Base-by-base conservation (phyloP, 1,140 invertebrate genomes). In the Saccostrea glomerata region DNA sequence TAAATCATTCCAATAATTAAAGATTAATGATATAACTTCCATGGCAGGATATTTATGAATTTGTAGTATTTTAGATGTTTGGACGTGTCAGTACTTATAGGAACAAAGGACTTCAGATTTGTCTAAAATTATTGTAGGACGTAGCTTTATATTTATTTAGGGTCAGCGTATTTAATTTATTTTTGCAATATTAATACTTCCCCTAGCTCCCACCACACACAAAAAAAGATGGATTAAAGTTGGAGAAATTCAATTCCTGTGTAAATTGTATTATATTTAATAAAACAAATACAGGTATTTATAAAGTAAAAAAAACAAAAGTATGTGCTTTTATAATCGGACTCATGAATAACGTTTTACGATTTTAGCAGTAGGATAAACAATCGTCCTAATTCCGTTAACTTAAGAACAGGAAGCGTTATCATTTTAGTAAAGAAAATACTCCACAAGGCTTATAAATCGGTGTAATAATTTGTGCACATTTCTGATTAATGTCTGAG, bases 361-460 rank as follows among this genome's bases (percentile, higher is more conserved):
- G n/a, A 63, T 63, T 63, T 63, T 63, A 63, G 58, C 70, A 15
- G 23, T 36, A 77, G 30, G 25, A 77, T 25, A 25, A 77, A 77
- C 70, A 77, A 40, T 15, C 70, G 13, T 77, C 70, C 23, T 73
- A 30, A 77, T 77, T 77, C 70, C 30, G 30, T 77, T 77, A 77
- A 77, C 70, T 77, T 77, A 77, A 77, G 70, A 77, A 13, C 70
- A 36, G 25, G 15, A 77, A 36, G 4, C 25, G 25, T 77, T 40
- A 77, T 77, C 70, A 77, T 77, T 77, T 77, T 77, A 77, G 25
- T 40, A 77, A 77, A 77, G 70, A 77, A 77, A 77, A 77, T 77
- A 77, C 70, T 30, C 66, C 70, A 47, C 58, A 77, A 15, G 23
- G 70, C 23, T 30, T 77, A 30, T 30, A 25, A 77, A 30, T 25